A percentile compares a stretch with the other conserved stretches of the same genome.
These are phyloP conservation scores for Ormia ochracea DNA, from an alignment of 2,888 invertebrate species.

Conservation along the genomic window DNA sequence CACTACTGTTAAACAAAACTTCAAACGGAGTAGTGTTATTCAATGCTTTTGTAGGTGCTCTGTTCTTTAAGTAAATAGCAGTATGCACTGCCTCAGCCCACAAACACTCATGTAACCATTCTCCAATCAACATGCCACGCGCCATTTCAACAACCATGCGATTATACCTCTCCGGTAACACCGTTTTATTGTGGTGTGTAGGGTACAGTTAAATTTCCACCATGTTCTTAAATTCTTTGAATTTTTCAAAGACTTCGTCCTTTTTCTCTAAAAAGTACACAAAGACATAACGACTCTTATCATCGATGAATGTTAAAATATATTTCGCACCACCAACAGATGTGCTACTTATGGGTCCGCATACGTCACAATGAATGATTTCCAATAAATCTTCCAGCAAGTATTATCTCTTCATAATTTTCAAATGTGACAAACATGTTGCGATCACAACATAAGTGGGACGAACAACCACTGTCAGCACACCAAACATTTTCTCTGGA, in stretches of 20 bases:
- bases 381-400: no score
- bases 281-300: conserved; percentile 32
- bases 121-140: conserved; percentile 13
- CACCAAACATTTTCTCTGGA: no score
- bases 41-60: conserved; percentile 47
- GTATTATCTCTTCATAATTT: no score
- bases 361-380: conserved; percentile 41
- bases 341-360: conserved; percentile 38
- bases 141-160: conserved; percentile 37
- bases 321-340: conserved; percentile 46
- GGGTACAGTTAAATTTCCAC: conserved; percentile 33
- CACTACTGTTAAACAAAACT: neutral
- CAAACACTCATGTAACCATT: neutral
- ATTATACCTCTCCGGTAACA: conserved; percentile 29
- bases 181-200: conserved; percentile 40
- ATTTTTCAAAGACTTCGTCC: conserved; percentile 36
- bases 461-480: no score
- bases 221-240: conserved; percentile 31
- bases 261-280: conserved; percentile 50
- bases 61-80: conserved; percentile 42
- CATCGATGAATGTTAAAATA: conserved; percentile 51
- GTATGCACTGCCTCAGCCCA: conserved; percentile 35
- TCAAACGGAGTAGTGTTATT: conserved; percentile 49
- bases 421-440: no score
- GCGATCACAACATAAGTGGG: no score